phyloP scores from a whole-genome alignment of 2,113 vertebrate species.

The Bos javanicus region DNA sequence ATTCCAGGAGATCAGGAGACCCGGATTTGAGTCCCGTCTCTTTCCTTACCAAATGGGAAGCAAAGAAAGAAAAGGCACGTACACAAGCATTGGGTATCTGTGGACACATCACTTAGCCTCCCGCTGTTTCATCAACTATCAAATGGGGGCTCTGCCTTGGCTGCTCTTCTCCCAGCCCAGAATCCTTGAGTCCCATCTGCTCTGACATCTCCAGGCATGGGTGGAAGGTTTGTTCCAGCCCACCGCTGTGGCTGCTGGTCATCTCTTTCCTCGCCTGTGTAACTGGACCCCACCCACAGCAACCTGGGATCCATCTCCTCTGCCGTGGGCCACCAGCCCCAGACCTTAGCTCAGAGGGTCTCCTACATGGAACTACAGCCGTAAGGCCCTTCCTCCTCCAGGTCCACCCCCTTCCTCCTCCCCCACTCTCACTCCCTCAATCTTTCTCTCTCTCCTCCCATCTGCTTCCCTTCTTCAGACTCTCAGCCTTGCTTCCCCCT shows the following conservation, averaged over 20 bases:
- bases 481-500: background rate
- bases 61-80: background rate
- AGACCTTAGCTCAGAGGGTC: background rate
- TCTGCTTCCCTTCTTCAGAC: background rate
- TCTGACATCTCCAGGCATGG: background rate
- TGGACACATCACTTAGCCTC: background rate
- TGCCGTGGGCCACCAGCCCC: background rate
- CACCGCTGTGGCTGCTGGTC: background rate
- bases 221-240: background rate
- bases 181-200: background rate
- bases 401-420: background rate
- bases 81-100: no score
- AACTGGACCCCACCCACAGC: background rate
- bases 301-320: background rate
- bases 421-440: background rate
- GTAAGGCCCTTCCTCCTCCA: background rate
- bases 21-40: background rate
- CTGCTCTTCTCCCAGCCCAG: background rate
- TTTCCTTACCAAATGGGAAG: background rate
- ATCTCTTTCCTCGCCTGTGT: background rate
- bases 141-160: fast-evolving
- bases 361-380: background rate
- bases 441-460: background rate
- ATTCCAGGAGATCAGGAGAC: background rate
- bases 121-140: background rate